These are phyloP conservation scores for Hippasteria phrygiana DNA, from an alignment of 53 echinoderm and acorn worm genomes.

Conservation along the genomic window DNA sequence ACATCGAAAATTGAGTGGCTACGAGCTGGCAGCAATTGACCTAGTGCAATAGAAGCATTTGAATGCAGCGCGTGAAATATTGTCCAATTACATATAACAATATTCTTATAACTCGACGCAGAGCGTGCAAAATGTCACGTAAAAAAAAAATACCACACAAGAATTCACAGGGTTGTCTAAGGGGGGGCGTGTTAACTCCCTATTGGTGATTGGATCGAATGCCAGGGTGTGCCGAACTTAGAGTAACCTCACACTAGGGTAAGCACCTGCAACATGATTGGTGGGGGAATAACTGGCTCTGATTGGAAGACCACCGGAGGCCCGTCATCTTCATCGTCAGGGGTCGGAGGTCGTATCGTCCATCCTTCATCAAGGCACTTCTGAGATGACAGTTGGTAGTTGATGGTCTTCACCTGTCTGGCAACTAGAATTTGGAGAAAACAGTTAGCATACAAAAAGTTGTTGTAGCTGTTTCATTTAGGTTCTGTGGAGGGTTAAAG, in stretches of 20 bases:
- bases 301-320: slow-evolving; percentile 78
- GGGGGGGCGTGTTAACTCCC: no score
- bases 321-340: slow-evolving; percentile 58
- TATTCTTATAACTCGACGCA: no score
- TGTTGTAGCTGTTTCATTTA: no score
- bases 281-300: slow-evolving; percentile 58
- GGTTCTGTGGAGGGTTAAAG: no score
- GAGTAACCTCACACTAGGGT: neutral
- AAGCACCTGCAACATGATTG: slow-evolving; percentile 60
- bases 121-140: no score
- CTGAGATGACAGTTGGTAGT: slow-evolving; percentile 97
- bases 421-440: slow-evolving; percentile 75
- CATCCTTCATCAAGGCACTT: slow-evolving; percentile 97
- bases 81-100: no score
- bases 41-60: neutral
- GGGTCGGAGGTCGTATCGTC: slow-evolving; percentile 92
- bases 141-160: no score
- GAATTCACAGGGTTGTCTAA: no score
- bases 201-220: no score
- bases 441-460: no score
- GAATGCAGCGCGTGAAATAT: no score
- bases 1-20: neutral
- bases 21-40: neutral
- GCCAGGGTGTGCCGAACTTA: no score
- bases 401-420: slow-evolving; percentile 99